Evolutionary conservation across 2,888 invertebrate genomes (phyloP).

Genomic region (Apamea anceps): DNA sequence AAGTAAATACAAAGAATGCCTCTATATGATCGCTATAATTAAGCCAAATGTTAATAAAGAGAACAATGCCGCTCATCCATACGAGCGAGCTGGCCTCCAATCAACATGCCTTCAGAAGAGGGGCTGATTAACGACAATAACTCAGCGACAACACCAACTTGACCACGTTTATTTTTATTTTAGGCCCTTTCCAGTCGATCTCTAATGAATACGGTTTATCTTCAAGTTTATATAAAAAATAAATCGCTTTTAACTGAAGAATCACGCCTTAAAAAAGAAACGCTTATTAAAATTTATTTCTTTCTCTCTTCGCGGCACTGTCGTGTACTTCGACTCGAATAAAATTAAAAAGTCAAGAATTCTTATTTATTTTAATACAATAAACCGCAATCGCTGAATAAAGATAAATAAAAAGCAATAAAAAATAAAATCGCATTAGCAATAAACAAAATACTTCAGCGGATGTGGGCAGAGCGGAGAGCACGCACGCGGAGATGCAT

Average conservation of each 20-base stretch:
- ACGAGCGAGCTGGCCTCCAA: conserved; percentile 76
- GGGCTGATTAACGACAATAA: conserved; percentile 89
- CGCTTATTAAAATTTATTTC: conserved; percentile 91
- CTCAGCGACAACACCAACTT: conserved; percentile 87
- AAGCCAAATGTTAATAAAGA: conserved; percentile 82
- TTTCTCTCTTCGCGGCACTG: conserved; percentile 88
- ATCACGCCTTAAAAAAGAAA: conserved; percentile 91
- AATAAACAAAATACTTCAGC: conserved; percentile 91
- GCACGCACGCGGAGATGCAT: conserved; percentile 81
- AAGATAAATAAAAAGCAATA: conserved; percentile 91
- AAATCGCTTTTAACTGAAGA: conserved; percentile 90
- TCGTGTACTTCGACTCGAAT: conserved; percentile 89
- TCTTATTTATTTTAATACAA: conserved; percentile 91
- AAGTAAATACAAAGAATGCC: conserved; percentile 68
- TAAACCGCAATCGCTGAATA: conserved; percentile 91
- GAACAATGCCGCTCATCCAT: conserved; percentile 78
- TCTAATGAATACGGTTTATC: conserved; percentile 90
- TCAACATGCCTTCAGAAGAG: conserved; percentile 84
- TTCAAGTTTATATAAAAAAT: conserved; percentile 90
- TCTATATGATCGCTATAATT: conserved; percentile 78
- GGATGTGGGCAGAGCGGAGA: conserved; percentile 89
- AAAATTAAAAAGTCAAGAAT: conserved; percentile 91
- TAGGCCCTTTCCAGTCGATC: conserved; percentile 89
- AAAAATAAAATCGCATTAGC: conserved; percentile 91
- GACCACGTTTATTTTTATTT: conserved; percentile 88